These are phyloP conservation scores for Salarias fasciatus DNA, from an alignment of 2,797 vertebrate genomes.

Conservation along the genomic window DNA sequence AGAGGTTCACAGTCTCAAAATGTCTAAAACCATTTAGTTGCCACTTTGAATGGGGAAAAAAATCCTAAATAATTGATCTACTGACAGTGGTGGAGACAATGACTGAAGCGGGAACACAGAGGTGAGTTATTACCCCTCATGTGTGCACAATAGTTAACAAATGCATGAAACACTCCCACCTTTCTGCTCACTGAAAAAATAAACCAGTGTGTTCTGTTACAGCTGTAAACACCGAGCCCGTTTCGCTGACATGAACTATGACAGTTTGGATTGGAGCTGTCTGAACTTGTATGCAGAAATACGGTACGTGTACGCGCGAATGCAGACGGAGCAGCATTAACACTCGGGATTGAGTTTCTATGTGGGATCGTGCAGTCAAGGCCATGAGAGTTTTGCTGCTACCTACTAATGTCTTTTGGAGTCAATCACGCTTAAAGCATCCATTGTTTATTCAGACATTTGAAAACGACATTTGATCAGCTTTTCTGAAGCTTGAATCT, in stretches of 20 bases:
- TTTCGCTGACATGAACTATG: conserved; percentile 47
- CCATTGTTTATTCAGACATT: too few relatives aligned
- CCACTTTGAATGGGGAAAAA: not conserved
- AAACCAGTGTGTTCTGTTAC: conserved; percentile 18
- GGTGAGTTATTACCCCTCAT: not conserved
- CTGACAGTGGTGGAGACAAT: not conserved
- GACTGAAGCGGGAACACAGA: not conserved
- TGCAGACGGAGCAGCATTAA: conserved; percentile 8
- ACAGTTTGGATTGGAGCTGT: conserved; percentile 39
- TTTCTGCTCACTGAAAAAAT: conserved; percentile 11
- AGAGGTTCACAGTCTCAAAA: conserved; percentile 4
- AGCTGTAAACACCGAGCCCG: conserved; percentile 34
- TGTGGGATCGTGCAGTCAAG: conserved; percentile 22
- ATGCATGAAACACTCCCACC: not conserved
- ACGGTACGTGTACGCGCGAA: conserved; percentile 16
- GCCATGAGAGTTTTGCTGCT: not conserved
- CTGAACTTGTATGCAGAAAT: conserved; percentile 35
- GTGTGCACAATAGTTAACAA: not conserved
- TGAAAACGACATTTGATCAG: too few relatives aligned
- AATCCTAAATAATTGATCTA: not conserved
- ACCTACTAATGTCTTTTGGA: too few relatives aligned
- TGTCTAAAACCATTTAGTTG: not conserved
- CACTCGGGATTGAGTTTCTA: conserved; percentile 29
- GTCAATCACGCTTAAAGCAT: too few relatives aligned
- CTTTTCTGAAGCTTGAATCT: too few relatives aligned